A percentile compares a stretch with the other conserved stretches of the same genome.
Conservation (phyloP, 2,113 vertebrate species). For the Chloropsis hardwickii region DNA sequence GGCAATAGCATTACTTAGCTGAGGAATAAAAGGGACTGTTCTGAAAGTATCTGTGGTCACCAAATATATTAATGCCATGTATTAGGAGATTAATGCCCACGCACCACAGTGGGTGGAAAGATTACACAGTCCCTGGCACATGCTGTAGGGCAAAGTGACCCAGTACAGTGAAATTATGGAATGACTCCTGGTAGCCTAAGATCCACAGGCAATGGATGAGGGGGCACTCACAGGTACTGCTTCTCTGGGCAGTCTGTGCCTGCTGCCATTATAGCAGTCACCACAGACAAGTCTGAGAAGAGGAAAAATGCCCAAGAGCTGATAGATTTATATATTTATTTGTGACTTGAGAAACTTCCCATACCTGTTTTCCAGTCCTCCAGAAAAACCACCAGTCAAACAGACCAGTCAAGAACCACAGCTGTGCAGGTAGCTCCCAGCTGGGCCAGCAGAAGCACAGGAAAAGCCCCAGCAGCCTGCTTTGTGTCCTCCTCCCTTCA, state of each 20-base stretch:
- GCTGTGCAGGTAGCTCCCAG: accelerated
- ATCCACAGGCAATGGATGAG: background rate
- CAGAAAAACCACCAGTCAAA: background rate
- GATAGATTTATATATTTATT: background rate
- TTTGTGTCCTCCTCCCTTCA: background rate
- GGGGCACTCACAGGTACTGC: accelerated
- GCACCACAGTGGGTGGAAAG: accelerated
- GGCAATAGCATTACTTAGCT: background rate
- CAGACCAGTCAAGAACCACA: background rate
- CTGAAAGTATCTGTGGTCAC: background rate
- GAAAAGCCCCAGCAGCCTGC: background rate
- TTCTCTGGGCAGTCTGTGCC: background rate
- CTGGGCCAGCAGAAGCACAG: background rate
- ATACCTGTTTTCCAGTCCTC: background rate
- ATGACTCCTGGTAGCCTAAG: background rate
- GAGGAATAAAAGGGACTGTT: background rate
- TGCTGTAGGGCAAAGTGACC: background rate
- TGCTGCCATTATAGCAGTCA: background rate
- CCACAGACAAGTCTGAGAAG: background rate
- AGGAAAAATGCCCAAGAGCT: background rate
- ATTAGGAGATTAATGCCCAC: background rate
- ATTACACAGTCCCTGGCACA: background rate
- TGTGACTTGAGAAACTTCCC: background rate
- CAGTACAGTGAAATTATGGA: background rate
- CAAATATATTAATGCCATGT: background rate